Evolutionary conservation across 2,888 invertebrate species (phyloP).

Genomic region (Pediacus dermestoides): DNA sequence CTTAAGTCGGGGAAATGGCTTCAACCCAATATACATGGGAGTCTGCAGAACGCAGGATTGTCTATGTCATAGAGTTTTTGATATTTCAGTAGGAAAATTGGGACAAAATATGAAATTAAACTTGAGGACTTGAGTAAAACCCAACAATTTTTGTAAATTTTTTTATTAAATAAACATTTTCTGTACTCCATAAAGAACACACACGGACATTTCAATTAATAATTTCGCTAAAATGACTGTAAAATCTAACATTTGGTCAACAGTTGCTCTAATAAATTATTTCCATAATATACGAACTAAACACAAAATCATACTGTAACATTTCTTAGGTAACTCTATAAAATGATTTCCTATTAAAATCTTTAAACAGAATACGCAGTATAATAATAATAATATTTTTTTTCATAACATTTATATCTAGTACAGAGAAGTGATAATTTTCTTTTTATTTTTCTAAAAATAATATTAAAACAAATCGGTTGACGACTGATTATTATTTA

Average conservation of each 20-base stretch:
- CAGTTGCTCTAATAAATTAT: slow-evolving; percentile 32
- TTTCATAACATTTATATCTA: too few relatives aligned
- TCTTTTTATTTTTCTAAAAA: too few relatives aligned
- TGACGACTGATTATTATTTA: slow-evolving; percentile 14
- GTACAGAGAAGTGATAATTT: too few relatives aligned
- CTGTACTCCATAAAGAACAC: slow-evolving; percentile 55
- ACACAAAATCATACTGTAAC: slow-evolving; percentile 18
- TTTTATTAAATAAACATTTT: slow-evolving; percentile 59
- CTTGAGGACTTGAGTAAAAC: slow-evolving; percentile 15
- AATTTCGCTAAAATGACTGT: slow-evolving; percentile 39
- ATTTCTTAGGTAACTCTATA: too few relatives aligned
- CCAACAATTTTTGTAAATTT: slow-evolving; percentile 27
- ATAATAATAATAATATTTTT: too few relatives aligned
- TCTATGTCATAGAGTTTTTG: slow-evolving; percentile 3
- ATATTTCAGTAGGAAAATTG: slow-evolving; percentile 6
- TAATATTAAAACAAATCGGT: slow-evolving; percentile 12
- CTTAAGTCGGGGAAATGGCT: background rate
- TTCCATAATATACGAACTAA: slow-evolving; percentile 25
- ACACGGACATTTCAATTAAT: slow-evolving; percentile 53
- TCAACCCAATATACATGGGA: slow-evolving; percentile 10
- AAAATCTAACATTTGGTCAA: slow-evolving; percentile 45
- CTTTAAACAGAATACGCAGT: too few relatives aligned
- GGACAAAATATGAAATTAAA: slow-evolving; percentile 7
- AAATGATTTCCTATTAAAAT: too few relatives aligned
- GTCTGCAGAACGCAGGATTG: slow-evolving; percentile 7